Conservation (phyloP, 2,888 invertebrate genomes). For the Acronicta aceris region DNA sequence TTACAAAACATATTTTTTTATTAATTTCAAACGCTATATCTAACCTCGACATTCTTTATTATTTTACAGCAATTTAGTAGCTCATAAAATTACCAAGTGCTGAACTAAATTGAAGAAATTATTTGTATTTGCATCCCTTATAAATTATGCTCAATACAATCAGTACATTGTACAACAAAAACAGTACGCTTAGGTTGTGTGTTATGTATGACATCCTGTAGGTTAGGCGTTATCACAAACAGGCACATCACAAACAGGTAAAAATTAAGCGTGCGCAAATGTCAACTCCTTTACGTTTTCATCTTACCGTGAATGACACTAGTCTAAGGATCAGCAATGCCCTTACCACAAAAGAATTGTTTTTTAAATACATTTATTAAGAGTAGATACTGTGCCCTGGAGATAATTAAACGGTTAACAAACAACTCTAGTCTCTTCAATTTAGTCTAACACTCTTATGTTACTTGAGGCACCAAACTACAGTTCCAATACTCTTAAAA, state of each 20-base stretch:
- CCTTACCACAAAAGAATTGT: no score
- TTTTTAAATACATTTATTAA: no score
- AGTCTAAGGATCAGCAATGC: no score
- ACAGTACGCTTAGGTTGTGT: not conserved
- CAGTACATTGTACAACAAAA: not conserved
- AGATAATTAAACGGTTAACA: not conserved
- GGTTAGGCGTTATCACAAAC: no score
- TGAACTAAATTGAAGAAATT: constrained; percentile 43
- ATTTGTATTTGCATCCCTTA: not conserved
- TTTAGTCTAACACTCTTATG: constrained; percentile 35
- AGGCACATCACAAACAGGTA: no score
- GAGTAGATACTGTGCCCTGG: no score
- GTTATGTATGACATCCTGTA: no score
- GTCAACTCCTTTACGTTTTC: no score
- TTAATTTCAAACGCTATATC: constrained; percentile 13
- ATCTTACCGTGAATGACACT: no score
- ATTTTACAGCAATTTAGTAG: constrained; percentile 29
- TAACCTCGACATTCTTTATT: constrained; percentile 5
- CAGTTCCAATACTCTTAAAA: constrained; percentile 35
- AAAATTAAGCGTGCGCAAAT: no score
- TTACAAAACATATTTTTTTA: not conserved
- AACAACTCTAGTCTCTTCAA: constrained; percentile 31
- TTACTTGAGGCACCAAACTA: constrained; percentile 46
- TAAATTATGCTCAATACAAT: no score
- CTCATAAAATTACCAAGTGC: constrained; percentile 31